Percentiles rank a stretch among this genome's conserved stretches.
These are phyloP conservation scores for Cynocephalus volans DNA, from an alignment of 2,113 vertebrate species.

Conservation along the genomic window DNA sequence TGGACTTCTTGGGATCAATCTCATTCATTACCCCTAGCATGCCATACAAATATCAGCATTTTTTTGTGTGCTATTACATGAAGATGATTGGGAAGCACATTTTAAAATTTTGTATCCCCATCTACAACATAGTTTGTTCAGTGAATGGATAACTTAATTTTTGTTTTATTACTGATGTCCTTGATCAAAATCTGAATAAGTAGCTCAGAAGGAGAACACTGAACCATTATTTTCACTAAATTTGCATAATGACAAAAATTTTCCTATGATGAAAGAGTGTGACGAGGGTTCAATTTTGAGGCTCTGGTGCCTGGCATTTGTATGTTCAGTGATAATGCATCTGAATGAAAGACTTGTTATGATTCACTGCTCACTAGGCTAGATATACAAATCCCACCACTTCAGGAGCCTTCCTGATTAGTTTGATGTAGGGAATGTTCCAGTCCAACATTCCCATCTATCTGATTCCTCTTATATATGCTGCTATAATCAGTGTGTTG, in stretches of 20 bases:
- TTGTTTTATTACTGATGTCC: not conserved
- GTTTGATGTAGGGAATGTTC: not conserved
- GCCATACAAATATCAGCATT: not conserved
- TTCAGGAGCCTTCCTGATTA: slow-evolving; percentile 39
- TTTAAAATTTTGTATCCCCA: not conserved
- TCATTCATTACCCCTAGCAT: not conserved
- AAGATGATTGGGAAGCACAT: not conserved
- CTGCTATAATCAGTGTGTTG: not conserved
- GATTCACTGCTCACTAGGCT: slow-evolving; percentile 37
- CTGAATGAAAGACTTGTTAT: slow-evolving; percentile 30
- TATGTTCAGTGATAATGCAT: not conserved
- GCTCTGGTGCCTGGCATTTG: not conserved
- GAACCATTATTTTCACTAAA: not conserved
- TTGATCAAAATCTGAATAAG: not conserved
- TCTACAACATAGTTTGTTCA: slow-evolving; percentile 3
- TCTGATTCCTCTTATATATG: not conserved
- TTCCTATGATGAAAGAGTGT: not conserved
- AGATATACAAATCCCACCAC: not conserved
- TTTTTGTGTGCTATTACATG: not conserved
- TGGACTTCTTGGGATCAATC: not conserved
- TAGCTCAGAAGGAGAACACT: not conserved
- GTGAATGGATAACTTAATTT: not conserved
- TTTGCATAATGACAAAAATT: not conserved
- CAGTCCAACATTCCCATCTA: not conserved
- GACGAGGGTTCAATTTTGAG: not conserved